Evolutionary conservation across 2,888 invertebrate genomes (phyloP), one percentile per base, ranked within the genome.

Genomic region (Pseudococcus jackbeardsleyi): DNA sequence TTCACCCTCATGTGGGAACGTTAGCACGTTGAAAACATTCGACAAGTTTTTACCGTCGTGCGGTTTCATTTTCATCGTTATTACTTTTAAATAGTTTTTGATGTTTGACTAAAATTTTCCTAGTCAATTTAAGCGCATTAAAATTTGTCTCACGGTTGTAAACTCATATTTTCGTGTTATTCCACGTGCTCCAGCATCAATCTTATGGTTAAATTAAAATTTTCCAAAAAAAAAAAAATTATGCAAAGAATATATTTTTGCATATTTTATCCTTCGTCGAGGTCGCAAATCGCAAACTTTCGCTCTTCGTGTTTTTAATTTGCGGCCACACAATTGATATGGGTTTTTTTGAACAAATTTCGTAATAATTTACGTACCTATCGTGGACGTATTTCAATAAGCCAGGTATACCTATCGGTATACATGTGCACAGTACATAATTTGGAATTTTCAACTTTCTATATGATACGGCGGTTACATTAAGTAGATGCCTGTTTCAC

Each of bases 11-110:
- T 72, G 72, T 72, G 72, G 72, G 72, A 72, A 72, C 72, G 72
- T 72, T 72, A 33, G 72, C 72, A 72, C 72, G 72, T 72, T 72
- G 26, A 72, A 72, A 72, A 72, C 72, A 72, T 72, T 72, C 72
- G 72, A 72, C 72, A 72, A 72, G 72, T 72, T 72, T 72, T 72
- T 72, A 72, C 72, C 72, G 72, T 72, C 72, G 17, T 72, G 72
- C 39, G 72, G 72, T 72, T 72, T 72, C 33, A 72, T 72, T 72
- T 72, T 72, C 72, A 72, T 72, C 33, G 72, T 72, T 72, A 72
- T 72, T 72, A 72, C 72, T 72, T 72, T 72, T 72, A 72, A 72
- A 72, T 72, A 72, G 72, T 72, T 72, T 72, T 72, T 72, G 72
- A 33, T 72, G 72, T 72, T 72, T 72, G 72, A 72, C 33, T 72